These are phyloP conservation scores for Serranus cabrilla DNA, from an alignment of 2,797 vertebrate genomes.

Conservation along the genomic window DNA sequence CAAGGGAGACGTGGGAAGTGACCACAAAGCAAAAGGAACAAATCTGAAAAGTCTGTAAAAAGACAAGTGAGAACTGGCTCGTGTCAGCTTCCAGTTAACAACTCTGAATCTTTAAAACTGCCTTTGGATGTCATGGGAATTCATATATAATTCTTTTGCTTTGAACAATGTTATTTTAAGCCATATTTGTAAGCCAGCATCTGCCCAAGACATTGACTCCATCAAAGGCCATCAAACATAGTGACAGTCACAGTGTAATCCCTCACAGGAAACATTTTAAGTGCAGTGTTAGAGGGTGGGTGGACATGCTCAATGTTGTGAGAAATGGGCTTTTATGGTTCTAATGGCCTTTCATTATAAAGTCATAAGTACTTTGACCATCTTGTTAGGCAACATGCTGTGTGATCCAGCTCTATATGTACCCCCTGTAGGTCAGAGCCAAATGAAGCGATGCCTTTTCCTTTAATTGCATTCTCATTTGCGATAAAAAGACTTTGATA, in stretches of 20 bases:
- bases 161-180: not conserved
- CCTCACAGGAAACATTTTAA: constrained; percentile 19
- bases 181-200: constrained; percentile 39
- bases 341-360: constrained; percentile 58
- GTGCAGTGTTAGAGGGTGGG: constrained; percentile 31
- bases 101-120: constrained; percentile 25
- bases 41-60: constrained; percentile 47
- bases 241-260: constrained; percentile 35
- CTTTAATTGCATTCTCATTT: constrained; percentile 65
- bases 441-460: constrained; percentile 55
- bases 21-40: constrained; percentile 48
- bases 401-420: constrained; percentile 19
- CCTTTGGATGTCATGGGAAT: constrained; percentile 32
- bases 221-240: constrained; percentile 31
- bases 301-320: constrained; percentile 14
- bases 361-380: constrained; percentile 47
- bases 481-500: constrained; percentile 29
- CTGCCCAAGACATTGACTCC: constrained; percentile 23
- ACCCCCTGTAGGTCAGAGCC: constrained; percentile 36
- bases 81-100: constrained; percentile 22
- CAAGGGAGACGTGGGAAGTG: constrained; percentile 56
- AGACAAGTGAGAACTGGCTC: constrained; percentile 27
- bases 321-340: constrained; percentile 15
- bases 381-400: constrained; percentile 38
- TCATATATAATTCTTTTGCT: constrained; percentile 12